These are phyloP conservation scores for Okamejei kenojei DNA, from an alignment of 2,797 vertebrate genomes.

Conservation along the genomic window DNA sequence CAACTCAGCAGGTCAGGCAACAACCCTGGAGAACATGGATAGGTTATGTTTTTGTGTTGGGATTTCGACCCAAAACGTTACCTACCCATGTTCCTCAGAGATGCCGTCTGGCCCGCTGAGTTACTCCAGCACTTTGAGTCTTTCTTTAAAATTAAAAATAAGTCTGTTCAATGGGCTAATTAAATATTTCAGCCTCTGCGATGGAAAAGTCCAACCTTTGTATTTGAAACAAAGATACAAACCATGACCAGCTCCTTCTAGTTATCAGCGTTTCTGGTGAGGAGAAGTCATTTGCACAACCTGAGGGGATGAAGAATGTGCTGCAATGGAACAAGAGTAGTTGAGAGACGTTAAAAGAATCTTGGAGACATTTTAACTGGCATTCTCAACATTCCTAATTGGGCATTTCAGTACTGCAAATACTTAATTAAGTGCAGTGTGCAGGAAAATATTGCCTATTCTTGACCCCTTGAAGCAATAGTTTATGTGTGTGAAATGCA, in stretches of 20 bases:
- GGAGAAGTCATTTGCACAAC: background rate
- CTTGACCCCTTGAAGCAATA: background rate
- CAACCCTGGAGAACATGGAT: too few species aligned
- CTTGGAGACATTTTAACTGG: background rate
- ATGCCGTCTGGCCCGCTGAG: too few species aligned
- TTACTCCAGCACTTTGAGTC: too few species aligned
- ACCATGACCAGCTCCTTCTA: background rate
- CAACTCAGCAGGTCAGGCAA: too few species aligned
- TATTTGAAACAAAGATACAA: background rate
- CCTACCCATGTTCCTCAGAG: too few species aligned
- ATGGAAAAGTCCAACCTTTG: too few species aligned
- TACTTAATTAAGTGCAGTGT: background rate
- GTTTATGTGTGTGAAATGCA: background rate
- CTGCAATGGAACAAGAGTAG: background rate
- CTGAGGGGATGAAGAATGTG: background rate
- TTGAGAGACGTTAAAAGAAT: background rate
- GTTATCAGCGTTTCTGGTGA: background rate
- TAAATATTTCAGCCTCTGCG: background rate
- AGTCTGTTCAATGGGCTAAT: background rate
- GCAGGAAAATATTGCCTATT: background rate
- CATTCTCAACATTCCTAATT: background rate
- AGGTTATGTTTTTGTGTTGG: too few species aligned
- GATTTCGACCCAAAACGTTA: too few species aligned
- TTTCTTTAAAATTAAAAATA: too few species aligned
- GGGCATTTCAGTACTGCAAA: background rate